A percentile compares a stretch with the other conserved stretches of the same genome.
Conservation (phyloP, 2,888 invertebrate genomes). For the Xestia rhomboidea region DNA sequence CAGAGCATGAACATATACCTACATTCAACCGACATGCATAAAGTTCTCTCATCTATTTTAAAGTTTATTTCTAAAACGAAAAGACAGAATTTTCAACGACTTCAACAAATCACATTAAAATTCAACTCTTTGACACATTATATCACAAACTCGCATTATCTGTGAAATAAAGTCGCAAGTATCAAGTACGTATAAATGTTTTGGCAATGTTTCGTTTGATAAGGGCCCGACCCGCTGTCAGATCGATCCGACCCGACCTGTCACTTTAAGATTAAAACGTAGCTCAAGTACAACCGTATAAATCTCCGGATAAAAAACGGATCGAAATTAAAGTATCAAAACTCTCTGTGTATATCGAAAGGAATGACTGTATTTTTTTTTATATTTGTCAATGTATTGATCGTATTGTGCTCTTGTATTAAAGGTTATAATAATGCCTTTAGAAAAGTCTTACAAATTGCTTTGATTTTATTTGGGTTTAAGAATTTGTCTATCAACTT, state of each 20-base stretch:
- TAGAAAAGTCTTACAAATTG: slow-evolving; percentile 10
- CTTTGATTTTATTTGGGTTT: neutral
- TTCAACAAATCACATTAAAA: slow-evolving; percentile 38
- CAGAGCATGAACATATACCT: neutral
- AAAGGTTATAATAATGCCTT: slow-evolving; percentile 21
- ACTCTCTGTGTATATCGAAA: slow-evolving; percentile 25
- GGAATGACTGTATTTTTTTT: slow-evolving; percentile 29
- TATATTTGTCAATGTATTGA: slow-evolving; percentile 33
- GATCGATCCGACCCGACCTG: slow-evolving; percentile 58
- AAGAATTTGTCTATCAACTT: slow-evolving; percentile 14
- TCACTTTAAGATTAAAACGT: slow-evolving; percentile 64
- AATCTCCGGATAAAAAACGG: slow-evolving; percentile 51
- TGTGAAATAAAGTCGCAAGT: slow-evolving; percentile 54
- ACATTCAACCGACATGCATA: neutral
- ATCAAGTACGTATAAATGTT: slow-evolving; percentile 56
- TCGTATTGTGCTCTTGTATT: slow-evolving; percentile 13
- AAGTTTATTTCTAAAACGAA: slow-evolving; percentile 20
- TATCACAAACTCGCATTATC: slow-evolving; percentile 49
- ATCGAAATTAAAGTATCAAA: slow-evolving; percentile 50
- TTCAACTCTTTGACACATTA: slow-evolving; percentile 39
- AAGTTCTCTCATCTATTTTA: neutral
- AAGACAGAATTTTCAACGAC: slow-evolving; percentile 13
- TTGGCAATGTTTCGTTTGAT: slow-evolving; percentile 56
- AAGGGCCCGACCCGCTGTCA: slow-evolving; percentile 65
- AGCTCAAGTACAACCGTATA: slow-evolving; percentile 49